Percentiles rank a stretch among this genome's conserved stretches.
Conservation (phyloP, 2,888 invertebrate species). For the Synergus itoensis region DNA sequence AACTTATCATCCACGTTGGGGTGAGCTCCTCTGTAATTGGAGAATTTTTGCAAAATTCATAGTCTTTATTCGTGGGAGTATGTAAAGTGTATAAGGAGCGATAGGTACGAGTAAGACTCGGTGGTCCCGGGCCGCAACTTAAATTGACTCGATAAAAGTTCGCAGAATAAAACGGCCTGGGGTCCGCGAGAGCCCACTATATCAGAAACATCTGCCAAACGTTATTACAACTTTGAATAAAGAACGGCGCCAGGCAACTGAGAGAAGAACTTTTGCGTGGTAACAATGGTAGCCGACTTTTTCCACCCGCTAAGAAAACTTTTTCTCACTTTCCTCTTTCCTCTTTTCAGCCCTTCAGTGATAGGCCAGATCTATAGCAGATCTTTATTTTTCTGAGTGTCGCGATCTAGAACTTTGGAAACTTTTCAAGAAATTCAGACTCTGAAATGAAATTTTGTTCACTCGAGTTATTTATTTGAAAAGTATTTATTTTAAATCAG, state of each 20-base stretch:
- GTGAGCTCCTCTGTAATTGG: constrained; percentile 18
- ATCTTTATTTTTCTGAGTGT: constrained; percentile 26
- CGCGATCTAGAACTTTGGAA: neutral
- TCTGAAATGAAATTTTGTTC: neutral
- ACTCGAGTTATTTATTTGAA: neutral
- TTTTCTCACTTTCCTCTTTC: constrained; percentile 43
- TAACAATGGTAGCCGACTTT: constrained; percentile 52
- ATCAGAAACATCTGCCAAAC: constrained; percentile 78
- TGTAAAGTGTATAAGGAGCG: neutral
- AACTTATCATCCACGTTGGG: neutral
- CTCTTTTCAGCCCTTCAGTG: neutral
- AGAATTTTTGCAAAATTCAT: constrained; percentile 29
- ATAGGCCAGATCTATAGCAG: constrained; percentile 15
- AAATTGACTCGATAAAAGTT: constrained; percentile 78
- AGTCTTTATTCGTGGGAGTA: constrained; percentile 28
- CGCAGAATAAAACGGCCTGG: constrained; percentile 73
- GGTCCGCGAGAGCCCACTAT: constrained; percentile 67
- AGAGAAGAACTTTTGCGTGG: constrained; percentile 49
- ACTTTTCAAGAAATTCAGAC: neutral
- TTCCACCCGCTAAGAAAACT: constrained; percentile 50
- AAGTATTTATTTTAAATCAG: neutral
- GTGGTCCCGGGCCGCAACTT: constrained; percentile 72
- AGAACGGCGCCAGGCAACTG: constrained; percentile 68
- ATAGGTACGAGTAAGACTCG: constrained; percentile 53
- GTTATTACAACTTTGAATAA: constrained; percentile 78